These are phyloP conservation scores for Sinopyrophorus schimmeli DNA, from an alignment of 2,888 invertebrate species.

Conservation along the genomic window DNA sequence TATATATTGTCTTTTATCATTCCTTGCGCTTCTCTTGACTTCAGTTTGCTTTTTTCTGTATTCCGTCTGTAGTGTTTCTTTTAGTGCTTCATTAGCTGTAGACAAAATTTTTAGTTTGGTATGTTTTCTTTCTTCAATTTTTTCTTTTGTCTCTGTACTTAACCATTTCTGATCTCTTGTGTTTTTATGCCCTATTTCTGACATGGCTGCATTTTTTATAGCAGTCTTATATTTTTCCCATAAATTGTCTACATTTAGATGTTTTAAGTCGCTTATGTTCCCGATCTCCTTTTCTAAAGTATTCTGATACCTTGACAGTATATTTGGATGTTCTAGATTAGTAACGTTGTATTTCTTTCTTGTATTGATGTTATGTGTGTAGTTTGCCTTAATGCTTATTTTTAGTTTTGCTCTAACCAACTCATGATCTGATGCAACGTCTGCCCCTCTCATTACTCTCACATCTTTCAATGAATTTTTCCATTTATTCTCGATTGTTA, in stretches of 20 bases:
- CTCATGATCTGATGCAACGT: constrained; percentile 3
- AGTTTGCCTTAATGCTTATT: constrained; percentile 1
- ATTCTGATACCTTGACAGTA: neutral
- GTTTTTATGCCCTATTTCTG: constrained; percentile 3
- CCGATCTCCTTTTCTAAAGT: constrained; percentile 2
- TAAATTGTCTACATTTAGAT: constrained; percentile 2
- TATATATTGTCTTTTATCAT: constrained; percentile 6
- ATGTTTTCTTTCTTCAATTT: constrained; percentile 7
- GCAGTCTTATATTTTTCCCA: constrained; percentile 2
- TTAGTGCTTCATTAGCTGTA: constrained; percentile 5
- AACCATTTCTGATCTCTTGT: constrained; percentile 6
- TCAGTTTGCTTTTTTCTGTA: constrained; percentile 1
- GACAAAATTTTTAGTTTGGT: no score
- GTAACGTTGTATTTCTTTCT: constrained; percentile 2
- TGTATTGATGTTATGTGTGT: neutral
- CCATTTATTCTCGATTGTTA: constrained; percentile 5
- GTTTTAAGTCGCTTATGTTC: constrained; percentile 5
- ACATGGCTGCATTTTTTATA: constrained; percentile 4
- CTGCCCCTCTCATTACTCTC: constrained; percentile 1
- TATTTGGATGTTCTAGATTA: constrained; percentile 1
- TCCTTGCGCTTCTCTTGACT: constrained; percentile 6
- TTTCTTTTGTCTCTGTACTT: constrained; percentile 4
- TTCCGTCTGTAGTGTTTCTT: constrained; percentile 2
- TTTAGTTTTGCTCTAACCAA: constrained; percentile 2
- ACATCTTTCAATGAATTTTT: neutral